phyloP scores from a whole-genome alignment of 2,888 invertebrate genomes.

The Litoditis marina region DNA sequence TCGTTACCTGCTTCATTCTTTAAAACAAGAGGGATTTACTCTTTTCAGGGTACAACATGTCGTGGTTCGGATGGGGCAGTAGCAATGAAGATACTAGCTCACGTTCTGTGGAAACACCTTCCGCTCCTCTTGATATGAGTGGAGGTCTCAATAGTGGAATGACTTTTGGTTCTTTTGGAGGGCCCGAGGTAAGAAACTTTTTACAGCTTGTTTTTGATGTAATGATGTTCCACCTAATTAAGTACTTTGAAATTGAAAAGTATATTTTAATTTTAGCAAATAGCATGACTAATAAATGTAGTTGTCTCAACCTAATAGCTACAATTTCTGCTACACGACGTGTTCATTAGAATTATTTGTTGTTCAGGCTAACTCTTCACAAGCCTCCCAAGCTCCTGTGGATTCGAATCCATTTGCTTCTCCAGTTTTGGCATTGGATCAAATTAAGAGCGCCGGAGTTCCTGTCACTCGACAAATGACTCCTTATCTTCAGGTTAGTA shows the following conservation, averaged over 20 bases:
- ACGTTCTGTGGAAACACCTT: conserved; percentile 27
- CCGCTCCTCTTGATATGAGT: conserved; percentile 32
- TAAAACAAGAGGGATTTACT: no score
- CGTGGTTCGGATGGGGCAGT: conserved; percentile 42
- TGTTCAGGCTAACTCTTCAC: neutral
- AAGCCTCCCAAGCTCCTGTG: conserved; percentile 1
- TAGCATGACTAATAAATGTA: no score
- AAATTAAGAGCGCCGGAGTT: conserved; percentile 55
- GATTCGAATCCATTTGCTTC: conserved; percentile 33
- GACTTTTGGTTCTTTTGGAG: conserved; percentile 8
- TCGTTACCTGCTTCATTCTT: neutral
- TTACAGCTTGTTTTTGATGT: neutral
- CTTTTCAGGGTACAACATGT: conserved; percentile 24
- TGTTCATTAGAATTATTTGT: neutral
- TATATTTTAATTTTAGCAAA: no score
- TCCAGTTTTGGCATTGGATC: conserved; percentile 54
- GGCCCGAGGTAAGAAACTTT: neutral
- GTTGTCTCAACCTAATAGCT: neutral
- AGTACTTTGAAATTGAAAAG: no score
- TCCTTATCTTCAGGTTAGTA: conserved; percentile 53
- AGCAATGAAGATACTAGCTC: conserved; percentile 26
- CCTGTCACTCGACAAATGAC: conserved; percentile 56
- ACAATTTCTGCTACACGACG: neutral
- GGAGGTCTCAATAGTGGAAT: conserved; percentile 15
- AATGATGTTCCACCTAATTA: no score